These are phyloP conservation scores for Bicyclus anynana DNA, from an alignment of 1,140 invertebrate species.

Conservation along the genomic window DNA sequence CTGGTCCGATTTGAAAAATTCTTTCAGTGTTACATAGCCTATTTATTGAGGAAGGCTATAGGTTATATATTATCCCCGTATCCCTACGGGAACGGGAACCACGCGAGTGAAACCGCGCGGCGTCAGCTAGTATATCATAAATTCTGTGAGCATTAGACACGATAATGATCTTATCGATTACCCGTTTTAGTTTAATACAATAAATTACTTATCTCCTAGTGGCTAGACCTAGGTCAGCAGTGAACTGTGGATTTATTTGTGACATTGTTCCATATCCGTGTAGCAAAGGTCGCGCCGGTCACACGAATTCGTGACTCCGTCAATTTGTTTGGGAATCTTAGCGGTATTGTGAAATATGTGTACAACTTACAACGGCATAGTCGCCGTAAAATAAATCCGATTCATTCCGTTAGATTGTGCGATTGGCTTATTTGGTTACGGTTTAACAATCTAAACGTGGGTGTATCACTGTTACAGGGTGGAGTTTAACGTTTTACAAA, in stretches of 20 bases:
- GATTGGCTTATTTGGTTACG: conserved; percentile 9
- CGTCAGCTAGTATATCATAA: neutral
- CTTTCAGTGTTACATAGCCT: too few species aligned
- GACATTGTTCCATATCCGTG: conserved; percentile 42
- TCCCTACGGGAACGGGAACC: too few species aligned
- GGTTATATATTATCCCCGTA: too few species aligned
- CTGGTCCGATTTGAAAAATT: too few species aligned
- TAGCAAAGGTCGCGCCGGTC: conserved; percentile 48
- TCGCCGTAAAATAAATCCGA: conserved; percentile 36
- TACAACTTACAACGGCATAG: conserved; percentile 36
- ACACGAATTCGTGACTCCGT: conserved; percentile 57
- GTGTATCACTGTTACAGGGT: neutral
- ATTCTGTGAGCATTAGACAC: neutral
- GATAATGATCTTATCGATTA: neutral
- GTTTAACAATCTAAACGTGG: neutral
- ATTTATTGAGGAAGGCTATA: too few species aligned
- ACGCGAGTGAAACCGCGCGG: too few species aligned
- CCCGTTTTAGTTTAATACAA: neutral
- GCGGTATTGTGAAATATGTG: conserved; percentile 50
- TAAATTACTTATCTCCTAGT: neutral
- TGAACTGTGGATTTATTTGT: conserved; percentile 14
- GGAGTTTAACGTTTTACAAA: too few species aligned
- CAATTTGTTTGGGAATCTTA: conserved; percentile 59
- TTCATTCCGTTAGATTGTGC: conserved; percentile 31
- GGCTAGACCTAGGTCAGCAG: neutral